Evolutionary conservation across 2,888 invertebrate species (phyloP).

Genomic region (Calephelis perditalis): DNA sequence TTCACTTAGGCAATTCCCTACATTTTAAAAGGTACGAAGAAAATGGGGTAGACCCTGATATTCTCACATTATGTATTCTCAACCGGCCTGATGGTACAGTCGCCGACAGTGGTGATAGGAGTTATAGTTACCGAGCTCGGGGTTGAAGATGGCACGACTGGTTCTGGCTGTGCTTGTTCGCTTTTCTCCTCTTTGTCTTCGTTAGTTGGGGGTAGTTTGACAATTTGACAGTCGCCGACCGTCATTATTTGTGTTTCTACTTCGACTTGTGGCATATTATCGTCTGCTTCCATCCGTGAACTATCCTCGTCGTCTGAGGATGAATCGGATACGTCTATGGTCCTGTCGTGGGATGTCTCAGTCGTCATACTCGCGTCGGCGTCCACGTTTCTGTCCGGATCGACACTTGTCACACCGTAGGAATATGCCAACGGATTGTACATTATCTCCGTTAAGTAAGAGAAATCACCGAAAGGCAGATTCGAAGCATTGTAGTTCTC

Average conservation of each 20-base stretch:
- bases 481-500: slow-evolving; percentile 76
- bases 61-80: slow-evolving; percentile 56
- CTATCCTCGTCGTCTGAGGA: slow-evolving; percentile 60
- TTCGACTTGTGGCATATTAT: slow-evolving; percentile 51
- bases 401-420: slow-evolving; percentile 55
- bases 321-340: slow-evolving; percentile 67
- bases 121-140: slow-evolving; percentile 67
- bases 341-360: slow-evolving; percentile 53
- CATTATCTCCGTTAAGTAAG: slow-evolving; percentile 73
- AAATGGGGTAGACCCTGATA: slow-evolving; percentile 46
- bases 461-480: slow-evolving; percentile 75
- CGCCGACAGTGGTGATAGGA: slow-evolving; percentile 67
- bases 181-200: slow-evolving; percentile 52
- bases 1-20: slow-evolving; percentile 23
- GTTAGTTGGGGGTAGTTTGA: slow-evolving; percentile 56
- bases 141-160: slow-evolving; percentile 39
- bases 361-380: slow-evolving; percentile 42
- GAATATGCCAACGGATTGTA: slow-evolving; percentile 64
- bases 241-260: slow-evolving; percentile 69
- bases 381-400: slow-evolving; percentile 54
- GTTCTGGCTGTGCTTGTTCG: slow-evolving; percentile 40
- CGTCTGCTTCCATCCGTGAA: slow-evolving; percentile 52
- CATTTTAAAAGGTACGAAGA: slow-evolving; percentile 26
- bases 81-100: slow-evolving; percentile 69
- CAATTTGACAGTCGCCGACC: slow-evolving; percentile 74